Base-by-base conservation (phyloP, 2,797 vertebrate genomes). In the Cetoscarus ocellatus region DNA sequence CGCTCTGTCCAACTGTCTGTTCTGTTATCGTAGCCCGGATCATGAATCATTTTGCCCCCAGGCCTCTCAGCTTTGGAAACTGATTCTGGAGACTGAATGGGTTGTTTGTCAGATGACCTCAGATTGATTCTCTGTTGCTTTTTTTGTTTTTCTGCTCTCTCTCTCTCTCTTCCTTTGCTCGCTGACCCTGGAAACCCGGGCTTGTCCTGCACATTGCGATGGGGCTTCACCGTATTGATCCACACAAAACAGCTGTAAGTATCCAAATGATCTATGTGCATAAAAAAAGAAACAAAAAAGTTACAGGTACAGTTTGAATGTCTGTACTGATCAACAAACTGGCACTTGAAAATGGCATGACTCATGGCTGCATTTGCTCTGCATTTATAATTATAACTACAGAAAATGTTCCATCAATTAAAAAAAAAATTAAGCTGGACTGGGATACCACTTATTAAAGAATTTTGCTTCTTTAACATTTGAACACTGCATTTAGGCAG, bases 171-270 rank as follows among this genome's bases (percentile, higher is more conserved):
- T 27, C 27, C 27, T 27, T 69, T 65, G 35, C 50, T 81, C 63
- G 69, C 50, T 68, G 65, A 58, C 58, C 63, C 49, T 69, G 80
- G 70, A 55, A 79, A 76, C 44, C 19, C 52, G 50, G 62, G 19
- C 73, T 50, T 34, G 39, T 38, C 43, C 62, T 71, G 56, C 60
- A 62, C 38, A 6, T 27, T 68, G 84, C 79, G 57, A 60, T 70
- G 84, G 80, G 57, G 58, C 42, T 14, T 4, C 56, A 53, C 82
- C 53, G 3, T 15, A 47, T 53, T 19, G 65, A 73, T 74, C 72
- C 48, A 27, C 85, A 56, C 34, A 14, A 83, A 86, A 83, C 81
- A 95, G 94, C 94, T 89, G 94, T 95, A 85, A 95, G 93, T 95
- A 91, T 65, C 70, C 14, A 65, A 53, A 64, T 45, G 5, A 10